Percentiles rank a stretch among this genome's conserved stretches.
Evolutionary conservation across 1,140 invertebrate species (phyloP).

Genomic region (Drosophila ananassae): DNA sequence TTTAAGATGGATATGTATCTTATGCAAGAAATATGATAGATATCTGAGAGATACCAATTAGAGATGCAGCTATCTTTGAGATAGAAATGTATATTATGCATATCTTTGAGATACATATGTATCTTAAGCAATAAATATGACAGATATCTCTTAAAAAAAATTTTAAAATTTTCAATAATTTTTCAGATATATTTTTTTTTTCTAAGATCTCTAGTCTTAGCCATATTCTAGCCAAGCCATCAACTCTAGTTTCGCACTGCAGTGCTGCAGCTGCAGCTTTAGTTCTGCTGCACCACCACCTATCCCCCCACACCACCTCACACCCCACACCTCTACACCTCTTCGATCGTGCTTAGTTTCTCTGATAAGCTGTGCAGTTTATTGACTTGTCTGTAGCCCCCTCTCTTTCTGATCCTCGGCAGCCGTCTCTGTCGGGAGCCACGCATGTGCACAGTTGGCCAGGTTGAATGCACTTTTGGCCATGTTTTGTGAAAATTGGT

Average conservation of each 20-base stretch:
- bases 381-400: constrained; percentile 48
- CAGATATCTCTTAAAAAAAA: background rate
- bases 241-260: constrained; percentile 37
- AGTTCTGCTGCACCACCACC: constrained; percentile 19
- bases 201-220: background rate
- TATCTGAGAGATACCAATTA: background rate
- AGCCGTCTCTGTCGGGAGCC: constrained; percentile 15
- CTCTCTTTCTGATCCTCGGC: constrained; percentile 6
- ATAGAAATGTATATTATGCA: too few species aligned
- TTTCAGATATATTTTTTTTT: background rate
- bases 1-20: background rate
- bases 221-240: constrained; percentile 13
- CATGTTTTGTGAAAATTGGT: constrained; percentile 75
- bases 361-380: constrained; percentile 67
- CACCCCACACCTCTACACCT: background rate
- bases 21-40: too few species aligned
- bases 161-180: too few species aligned
- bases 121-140: background rate
- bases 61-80: background rate
- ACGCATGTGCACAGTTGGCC: constrained; percentile 78
- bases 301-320: background rate
- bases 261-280: constrained; percentile 33
- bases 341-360: constrained; percentile 75
- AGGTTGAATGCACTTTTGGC: constrained; percentile 75
- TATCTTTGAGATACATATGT: background rate